Evolutionary conservation across 2,888 invertebrate genomes (phyloP).

Genomic region (Timema podura): DNA sequence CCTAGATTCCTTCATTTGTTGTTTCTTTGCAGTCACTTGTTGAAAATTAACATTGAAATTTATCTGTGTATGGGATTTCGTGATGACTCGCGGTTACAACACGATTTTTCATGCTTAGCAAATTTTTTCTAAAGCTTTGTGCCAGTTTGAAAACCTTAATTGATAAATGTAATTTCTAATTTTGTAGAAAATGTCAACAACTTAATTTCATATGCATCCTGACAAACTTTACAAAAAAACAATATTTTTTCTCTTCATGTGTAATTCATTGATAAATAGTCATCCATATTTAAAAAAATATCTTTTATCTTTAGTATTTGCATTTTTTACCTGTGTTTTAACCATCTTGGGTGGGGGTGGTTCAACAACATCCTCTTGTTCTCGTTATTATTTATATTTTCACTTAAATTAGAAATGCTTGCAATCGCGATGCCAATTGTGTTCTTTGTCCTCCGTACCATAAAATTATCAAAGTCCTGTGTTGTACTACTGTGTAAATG

Average conservation of each 20-base stretch:
- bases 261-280: neutral
- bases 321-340: neutral
- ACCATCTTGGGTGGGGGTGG: neutral
- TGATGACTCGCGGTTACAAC: neutral
- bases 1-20: constrained; percentile 11
- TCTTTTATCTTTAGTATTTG: neutral
- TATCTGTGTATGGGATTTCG: neutral
- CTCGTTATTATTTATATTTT: neutral
- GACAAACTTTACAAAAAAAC: neutral
- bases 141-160: neutral
- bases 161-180: neutral
- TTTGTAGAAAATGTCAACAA: neutral
- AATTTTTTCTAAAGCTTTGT: neutral
- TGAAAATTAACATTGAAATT: neutral
- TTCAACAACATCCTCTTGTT: neutral
- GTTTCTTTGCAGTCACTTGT: neutral
- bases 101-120: neutral
- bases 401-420: too few species aligned
- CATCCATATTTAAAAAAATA: neutral
- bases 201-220: neutral
- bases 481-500: neutral
- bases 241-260: neutral
- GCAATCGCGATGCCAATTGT: neutral
- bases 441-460: neutral
- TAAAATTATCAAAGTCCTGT: neutral